Base-by-base conservation (phyloP, 2,888 invertebrate species). In the Drosophila aldrichi region DNA sequence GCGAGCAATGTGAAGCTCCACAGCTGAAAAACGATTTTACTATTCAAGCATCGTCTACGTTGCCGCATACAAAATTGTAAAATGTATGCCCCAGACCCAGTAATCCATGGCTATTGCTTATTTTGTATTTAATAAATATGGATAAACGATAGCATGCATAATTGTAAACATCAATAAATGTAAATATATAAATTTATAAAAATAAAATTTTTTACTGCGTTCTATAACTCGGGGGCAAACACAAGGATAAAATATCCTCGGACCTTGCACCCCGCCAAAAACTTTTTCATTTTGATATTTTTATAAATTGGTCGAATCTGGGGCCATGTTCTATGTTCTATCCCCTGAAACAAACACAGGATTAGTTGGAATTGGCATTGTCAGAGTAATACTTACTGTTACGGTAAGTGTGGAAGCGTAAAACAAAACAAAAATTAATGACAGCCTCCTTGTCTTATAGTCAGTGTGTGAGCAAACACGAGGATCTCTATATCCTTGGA, bases 11-110 rank as follows among this genome's bases (percentile, higher is more conserved):
- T 22, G 20, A 22, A 22, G 20, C 20, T 22, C 20, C 2, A 22
- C 20, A 22, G 20, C 20, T 22, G 20, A 22, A 22, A 22, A 22
- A 22, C 2, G 20, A 22, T 22, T 22, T 22, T 2, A 22, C 20
- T 2, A 22, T 22, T 22, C 2, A 22, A 22, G 20, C 20, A 22
- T 22, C 20, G 20, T 22, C 20, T 22, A 22, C 20, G 1, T 22
- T 22, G 20, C n/a, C n/a, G n/a, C n/a, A n/a, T n/a, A n/a, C n/a
- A n/a, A n/a, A n/a, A n/a, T n/a, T n/a, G n/a, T n/a, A n/a, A n/a
- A n/a, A n/a, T n/a, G n/a, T 38, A 58, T 51, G 38, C 20, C 36
- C 52, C 55, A 66, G 63, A 51, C 46, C 55, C 55, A 56, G 16
- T 56, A 43, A 32, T 7, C 0, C 49, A n/a, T n/a, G 40, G n/a